These are phyloP conservation scores for Lithophane semibrunnea DNA, from an alignment of 2,888 invertebrate genomes.

Conservation along the genomic window DNA sequence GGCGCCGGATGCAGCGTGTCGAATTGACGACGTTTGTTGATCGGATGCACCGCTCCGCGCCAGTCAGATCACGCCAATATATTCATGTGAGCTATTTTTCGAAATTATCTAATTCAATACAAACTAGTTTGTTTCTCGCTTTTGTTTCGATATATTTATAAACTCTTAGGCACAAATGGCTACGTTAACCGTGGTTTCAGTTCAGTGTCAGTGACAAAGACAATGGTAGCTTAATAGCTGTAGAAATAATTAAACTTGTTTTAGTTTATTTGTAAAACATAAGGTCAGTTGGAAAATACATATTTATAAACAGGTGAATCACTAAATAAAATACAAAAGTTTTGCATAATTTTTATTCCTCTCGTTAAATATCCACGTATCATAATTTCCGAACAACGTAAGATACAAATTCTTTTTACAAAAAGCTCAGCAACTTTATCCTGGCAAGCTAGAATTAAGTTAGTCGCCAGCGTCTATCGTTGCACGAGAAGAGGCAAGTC, in stretches of 20 bases:
- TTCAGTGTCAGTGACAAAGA: neutral
- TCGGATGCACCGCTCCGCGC: constrained; percentile 4
- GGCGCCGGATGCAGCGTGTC: neutral
- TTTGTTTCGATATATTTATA: neutral
- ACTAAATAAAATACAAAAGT: neutral
- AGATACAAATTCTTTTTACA: constrained; percentile 15
- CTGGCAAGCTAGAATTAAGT: constrained; percentile 13
- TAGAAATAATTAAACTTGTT: neutral
- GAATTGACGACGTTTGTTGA: constrained; percentile 11
- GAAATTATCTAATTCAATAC: neutral
- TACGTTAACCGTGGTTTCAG: too few relatives aligned
- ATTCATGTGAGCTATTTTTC: constrained; percentile 12
- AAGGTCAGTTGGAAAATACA: neutral
- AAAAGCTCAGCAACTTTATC: constrained; percentile 16
- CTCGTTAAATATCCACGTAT: neutral
- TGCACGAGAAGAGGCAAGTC: neutral
- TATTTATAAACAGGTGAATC: neutral
- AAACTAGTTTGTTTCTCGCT: neutral
- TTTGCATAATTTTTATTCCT: neutral
- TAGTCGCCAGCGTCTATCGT: constrained; percentile 10
- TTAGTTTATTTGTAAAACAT: neutral
- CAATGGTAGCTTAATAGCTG: neutral
- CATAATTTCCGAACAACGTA: neutral
- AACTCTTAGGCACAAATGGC: neutral
- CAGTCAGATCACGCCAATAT: neutral